These are phyloP conservation scores for Blera fallax DNA, from an alignment of 2,888 invertebrate species.

Conservation along the genomic window DNA sequence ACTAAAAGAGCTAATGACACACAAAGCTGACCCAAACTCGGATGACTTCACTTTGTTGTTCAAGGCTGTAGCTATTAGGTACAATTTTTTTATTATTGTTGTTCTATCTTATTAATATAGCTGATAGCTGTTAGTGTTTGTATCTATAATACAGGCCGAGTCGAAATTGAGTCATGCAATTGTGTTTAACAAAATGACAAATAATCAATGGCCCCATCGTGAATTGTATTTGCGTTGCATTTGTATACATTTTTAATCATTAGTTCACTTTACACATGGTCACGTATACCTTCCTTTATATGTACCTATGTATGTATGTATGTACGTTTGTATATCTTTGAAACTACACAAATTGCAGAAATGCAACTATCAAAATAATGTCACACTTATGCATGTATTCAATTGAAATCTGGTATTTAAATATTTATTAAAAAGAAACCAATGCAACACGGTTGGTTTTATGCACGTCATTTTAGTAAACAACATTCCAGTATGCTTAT, in stretches of 20 bases:
- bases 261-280: background rate
- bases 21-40: constrained; percentile 8
- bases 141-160: background rate
- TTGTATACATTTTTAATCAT: constrained; percentile 7
- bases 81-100: constrained; percentile 7
- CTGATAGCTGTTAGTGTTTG: background rate
- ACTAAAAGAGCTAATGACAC: constrained; percentile 16
- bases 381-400: no score
- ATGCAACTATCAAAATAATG: no score
- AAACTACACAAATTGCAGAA: background rate
- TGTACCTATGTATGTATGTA: no score
- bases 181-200: constrained; percentile 37
- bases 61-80: constrained; percentile 48
- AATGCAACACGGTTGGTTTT: no score
- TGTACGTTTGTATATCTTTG: no score
- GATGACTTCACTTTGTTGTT: constrained; percentile 46
- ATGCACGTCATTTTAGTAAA: no score
- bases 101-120: constrained; percentile 24
- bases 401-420: no score
- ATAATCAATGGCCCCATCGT: constrained; percentile 19
- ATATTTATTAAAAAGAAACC: no score
- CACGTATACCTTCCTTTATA: background rate
- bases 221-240: constrained; percentile 8
- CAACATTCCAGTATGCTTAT: no score
- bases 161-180: constrained; percentile 48